Conservation (phyloP, 1,140 invertebrate genomes). For the Pissodes strobi region DNA sequence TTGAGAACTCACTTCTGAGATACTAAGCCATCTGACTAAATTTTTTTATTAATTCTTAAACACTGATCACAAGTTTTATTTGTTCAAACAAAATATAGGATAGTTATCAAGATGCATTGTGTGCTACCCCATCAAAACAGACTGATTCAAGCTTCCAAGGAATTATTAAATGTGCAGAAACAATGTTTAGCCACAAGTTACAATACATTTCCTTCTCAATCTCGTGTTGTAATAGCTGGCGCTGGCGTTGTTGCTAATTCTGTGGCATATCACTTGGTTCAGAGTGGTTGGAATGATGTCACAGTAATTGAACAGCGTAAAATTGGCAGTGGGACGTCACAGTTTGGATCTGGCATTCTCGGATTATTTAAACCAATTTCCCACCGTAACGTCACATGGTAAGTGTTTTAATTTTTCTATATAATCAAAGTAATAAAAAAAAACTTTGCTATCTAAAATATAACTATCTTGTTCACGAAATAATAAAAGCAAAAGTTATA, state of each 20-base stretch:
- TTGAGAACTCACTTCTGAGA: too few relatives aligned
- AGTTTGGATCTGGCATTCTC: slow-evolving; percentile 69
- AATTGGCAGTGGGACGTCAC: slow-evolving; percentile 69
- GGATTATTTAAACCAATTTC: slow-evolving; percentile 65
- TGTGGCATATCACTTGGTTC: slow-evolving; percentile 69
- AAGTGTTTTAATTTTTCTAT: slow-evolving; percentile 4
- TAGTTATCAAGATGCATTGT: neutral
- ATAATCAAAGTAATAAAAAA: neutral
- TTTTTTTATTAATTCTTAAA: too few relatives aligned
- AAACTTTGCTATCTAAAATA: neutral
- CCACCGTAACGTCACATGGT: slow-evolving; percentile 62
- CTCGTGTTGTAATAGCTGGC: slow-evolving; percentile 69
- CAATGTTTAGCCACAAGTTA: neutral
- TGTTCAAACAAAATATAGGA: too few relatives aligned
- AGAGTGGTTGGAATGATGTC: slow-evolving; percentile 68
- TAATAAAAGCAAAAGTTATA: too few relatives aligned
- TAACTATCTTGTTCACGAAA: too few relatives aligned
- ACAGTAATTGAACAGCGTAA: slow-evolving; percentile 68
- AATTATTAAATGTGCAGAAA: neutral
- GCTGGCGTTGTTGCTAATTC: slow-evolving; percentile 70
- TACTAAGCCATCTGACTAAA: too few relatives aligned
- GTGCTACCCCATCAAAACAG: neutral
- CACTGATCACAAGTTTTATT: too few relatives aligned
- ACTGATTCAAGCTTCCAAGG: neutral
- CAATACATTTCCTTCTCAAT: slow-evolving; percentile 50